These are phyloP conservation scores for Geodia barretti DNA, from an alignment of 37 sponge, comb jelly and placozoan genomes.

Conservation along the genomic window DNA sequence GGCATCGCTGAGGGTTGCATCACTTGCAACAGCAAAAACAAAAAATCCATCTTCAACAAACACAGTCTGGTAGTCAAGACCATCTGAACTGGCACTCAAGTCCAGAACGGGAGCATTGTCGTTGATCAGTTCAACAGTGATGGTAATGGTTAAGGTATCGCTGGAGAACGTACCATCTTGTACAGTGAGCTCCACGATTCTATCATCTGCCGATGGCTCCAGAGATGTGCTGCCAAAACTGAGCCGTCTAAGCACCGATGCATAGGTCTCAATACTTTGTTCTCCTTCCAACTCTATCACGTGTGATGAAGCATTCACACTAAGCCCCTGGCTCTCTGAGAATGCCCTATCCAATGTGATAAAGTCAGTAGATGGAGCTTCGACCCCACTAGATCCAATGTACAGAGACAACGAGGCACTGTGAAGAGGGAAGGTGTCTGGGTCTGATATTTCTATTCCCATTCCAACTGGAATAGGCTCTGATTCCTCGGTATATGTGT, in stretches of 20 bases:
- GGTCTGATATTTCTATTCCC: constrained; percentile 38
- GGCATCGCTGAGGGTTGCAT: constrained; percentile 43
- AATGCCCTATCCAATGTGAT: constrained; percentile 22
- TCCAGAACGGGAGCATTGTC: constrained; percentile 27
- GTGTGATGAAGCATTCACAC: constrained; percentile 13
- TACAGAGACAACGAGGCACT: constrained; percentile 28
- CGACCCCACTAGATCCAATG: constrained; percentile 6
- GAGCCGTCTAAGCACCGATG: constrained; percentile 11
- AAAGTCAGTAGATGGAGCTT: constrained; percentile 27
- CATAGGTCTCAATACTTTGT: constrained; percentile 4
- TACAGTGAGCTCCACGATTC: constrained; percentile 17
- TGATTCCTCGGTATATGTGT: constrained; percentile 47
- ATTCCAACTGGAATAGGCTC: constrained; percentile 25
- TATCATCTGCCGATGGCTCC: constrained; percentile 29
- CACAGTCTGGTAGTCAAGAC: constrained; percentile 39
- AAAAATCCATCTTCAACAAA: constrained; percentile 41
- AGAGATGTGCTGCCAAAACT: constrained; percentile 39
- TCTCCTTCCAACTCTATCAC: constrained; percentile 6
- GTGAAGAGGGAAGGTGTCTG: constrained; percentile 35
- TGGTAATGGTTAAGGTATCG: neutral
- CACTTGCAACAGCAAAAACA: constrained; percentile 29
- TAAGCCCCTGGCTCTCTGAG: constrained; percentile 23
- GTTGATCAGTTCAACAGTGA: constrained; percentile 19
- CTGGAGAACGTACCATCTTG: constrained; percentile 48
- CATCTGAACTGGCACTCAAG: constrained; percentile 7